phyloP scores from a whole-genome alignment of 2,113 vertebrate genomes.

The Vulpes ferrilata region DNA sequence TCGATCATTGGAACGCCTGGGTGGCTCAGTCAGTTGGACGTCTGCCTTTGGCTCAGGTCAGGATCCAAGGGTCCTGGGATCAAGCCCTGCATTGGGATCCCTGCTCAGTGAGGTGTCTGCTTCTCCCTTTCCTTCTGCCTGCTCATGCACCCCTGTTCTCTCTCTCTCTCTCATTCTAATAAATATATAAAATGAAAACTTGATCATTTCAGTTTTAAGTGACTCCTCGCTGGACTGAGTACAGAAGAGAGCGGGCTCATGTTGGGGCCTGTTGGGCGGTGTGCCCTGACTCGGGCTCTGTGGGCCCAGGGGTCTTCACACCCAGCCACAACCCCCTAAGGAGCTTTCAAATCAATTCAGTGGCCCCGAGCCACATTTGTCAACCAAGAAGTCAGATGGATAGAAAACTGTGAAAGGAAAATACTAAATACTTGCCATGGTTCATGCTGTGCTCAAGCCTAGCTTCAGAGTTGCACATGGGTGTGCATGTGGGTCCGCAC shows the following conservation, averaged over 20 bases:
- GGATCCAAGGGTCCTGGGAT: too few species aligned
- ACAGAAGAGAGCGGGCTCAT: rapidly evolving
- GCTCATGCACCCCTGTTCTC: too few species aligned
- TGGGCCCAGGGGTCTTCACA: background rate
- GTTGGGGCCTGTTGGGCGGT: too few species aligned
- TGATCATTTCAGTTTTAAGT: background rate
- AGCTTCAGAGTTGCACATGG: background rate
- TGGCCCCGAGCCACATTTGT: background rate
- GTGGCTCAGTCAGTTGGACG: too few species aligned
- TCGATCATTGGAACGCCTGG: too few species aligned
- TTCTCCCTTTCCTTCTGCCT: too few species aligned
- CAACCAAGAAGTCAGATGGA: background rate
- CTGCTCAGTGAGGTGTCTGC: too few species aligned
- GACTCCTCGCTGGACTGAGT: background rate
- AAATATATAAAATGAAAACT: background rate
- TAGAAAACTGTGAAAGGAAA: rapidly evolving
- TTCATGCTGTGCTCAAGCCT: rapidly evolving
- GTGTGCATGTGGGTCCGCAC: rapidly evolving
- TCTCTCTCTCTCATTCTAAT: too few species aligned
- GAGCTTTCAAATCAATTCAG: rapidly evolving
- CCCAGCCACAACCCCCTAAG: background rate
- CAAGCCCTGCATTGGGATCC: too few species aligned
- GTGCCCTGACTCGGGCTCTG: background rate
- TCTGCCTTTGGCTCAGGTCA: too few species aligned
- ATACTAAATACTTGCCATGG: rapidly evolving